phyloP scores from a whole-genome alignment of 1,140 invertebrate species.

The Drosophila saltans region DNA sequence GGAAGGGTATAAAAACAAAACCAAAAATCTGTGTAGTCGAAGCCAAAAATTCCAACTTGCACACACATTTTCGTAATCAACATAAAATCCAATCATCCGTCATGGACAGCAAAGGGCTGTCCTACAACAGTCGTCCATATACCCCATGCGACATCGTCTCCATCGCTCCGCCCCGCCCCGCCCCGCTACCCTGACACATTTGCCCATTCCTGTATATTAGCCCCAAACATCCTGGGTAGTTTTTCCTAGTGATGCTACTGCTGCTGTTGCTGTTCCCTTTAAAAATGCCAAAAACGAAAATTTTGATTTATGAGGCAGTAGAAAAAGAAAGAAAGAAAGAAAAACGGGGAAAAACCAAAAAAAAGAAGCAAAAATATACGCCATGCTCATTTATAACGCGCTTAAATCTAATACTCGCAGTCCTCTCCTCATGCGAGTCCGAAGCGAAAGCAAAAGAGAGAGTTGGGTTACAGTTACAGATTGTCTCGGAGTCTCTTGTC shows the following conservation, averaged over 20 bases:
- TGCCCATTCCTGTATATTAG: background rate
- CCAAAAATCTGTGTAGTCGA: constrained; percentile 22
- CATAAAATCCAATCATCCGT: constrained; percentile 81
- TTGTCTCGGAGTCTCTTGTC: constrained; percentile 52
- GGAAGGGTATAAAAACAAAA: constrained; percentile 1
- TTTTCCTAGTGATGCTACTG: constrained; percentile 7
- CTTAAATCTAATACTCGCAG: constrained; percentile 80
- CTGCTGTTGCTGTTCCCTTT: constrained; percentile 60
- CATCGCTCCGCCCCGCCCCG: background rate
- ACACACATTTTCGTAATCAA: constrained; percentile 75
- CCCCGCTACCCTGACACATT: background rate
- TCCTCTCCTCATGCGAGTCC: constrained; percentile 64
- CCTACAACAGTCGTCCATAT: constrained; percentile 11
- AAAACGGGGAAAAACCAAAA: constrained; percentile 1
- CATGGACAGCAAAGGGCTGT: constrained; percentile 76
- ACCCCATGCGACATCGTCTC: background rate
- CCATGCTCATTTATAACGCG: constrained; percentile 77
- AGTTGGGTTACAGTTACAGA: constrained; percentile 24
- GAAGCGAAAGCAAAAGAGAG: constrained; percentile 22
- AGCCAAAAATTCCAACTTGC: constrained; percentile 56
- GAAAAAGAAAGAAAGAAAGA: background rate
- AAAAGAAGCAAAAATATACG: constrained; percentile 63
- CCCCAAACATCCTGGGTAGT: constrained; percentile 14
- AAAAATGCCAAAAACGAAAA: constrained; percentile 81
- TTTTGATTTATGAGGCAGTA: constrained; percentile 75